Conservation (phyloP, 1,140 invertebrate genomes). For the Daktulosphaira vitifoliae region DNA sequence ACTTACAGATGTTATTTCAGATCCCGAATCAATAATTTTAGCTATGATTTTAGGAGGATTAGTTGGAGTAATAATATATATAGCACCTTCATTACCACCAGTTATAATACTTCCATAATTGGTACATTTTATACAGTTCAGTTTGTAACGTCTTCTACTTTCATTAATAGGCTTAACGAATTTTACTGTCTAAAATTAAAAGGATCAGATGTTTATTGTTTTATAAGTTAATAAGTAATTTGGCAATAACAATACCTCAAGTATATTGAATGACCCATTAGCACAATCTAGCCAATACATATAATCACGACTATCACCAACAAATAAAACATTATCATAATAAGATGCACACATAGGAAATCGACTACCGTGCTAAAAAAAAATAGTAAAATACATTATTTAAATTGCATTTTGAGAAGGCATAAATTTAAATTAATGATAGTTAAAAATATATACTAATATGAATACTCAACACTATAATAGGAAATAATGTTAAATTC, state of each 20-base stretch:
- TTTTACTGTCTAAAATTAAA: neutral
- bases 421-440: too few relatives aligned
- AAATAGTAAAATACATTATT: neutral
- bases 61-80: constrained; percentile 23
- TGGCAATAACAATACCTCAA: neutral
- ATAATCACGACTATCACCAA: constrained; percentile 17
- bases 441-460: too few relatives aligned
- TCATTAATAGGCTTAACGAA: neutral
- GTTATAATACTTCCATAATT: constrained; percentile 25
- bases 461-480: too few relatives aligned
- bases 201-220: neutral
- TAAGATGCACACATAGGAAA: constrained; percentile 26
- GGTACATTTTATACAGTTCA: constrained; percentile 21
- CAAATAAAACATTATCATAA: constrained; percentile 13
- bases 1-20: constrained; percentile 31
- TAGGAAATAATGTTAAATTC: too few relatives aligned
- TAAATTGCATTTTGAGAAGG: too few relatives aligned
- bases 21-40: neutral
- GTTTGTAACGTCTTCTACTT: neutral
- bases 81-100: constrained; percentile 11
- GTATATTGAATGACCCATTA: neutral
- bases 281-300: constrained; percentile 23
- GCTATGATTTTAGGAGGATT: constrained; percentile 6
- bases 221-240: neutral
- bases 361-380: neutral